These are phyloP conservation scores for Actinostola sp. DNA, from an alignment of 92 coral and sea anemone genomes.

Conservation along the genomic window DNA sequence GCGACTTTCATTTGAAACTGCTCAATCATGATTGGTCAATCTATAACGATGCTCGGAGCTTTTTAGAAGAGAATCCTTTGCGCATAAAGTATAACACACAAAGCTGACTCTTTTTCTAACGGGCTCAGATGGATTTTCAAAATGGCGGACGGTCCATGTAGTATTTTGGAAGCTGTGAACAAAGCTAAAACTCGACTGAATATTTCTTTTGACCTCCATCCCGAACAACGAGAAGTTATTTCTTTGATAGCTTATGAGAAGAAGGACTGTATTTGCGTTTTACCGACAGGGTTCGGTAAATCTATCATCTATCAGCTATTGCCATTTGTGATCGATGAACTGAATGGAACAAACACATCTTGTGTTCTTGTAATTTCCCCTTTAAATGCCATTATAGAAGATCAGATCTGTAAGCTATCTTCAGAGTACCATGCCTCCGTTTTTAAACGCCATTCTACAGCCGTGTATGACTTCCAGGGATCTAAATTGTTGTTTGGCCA, in stretches of 20 bases:
- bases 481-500: no score
- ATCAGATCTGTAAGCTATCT: slow-evolving; percentile 2
- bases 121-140: no score
- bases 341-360: neutral
- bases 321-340: neutral
- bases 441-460: no score
- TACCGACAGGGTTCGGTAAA: slow-evolving; percentile 16
- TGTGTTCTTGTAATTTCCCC: slow-evolving; percentile 10
- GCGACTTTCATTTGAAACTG: no score
- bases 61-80: no score
- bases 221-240: neutral
- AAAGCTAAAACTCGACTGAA: no score
- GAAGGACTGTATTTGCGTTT: slow-evolving; percentile 1
- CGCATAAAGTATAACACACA: no score
- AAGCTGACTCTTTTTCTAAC: no score
- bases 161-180: neutral
- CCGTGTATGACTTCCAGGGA: no score
- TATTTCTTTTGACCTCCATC: neutral
- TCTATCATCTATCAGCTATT: slow-evolving; percentile 1
- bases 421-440: neutral
- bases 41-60: no score
- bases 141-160: slow-evolving; percentile 4
- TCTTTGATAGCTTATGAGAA: neutral
- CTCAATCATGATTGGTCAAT: no score
- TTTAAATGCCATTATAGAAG: neutral